phyloP scores from a whole-genome alignment of 2,888 invertebrate genomes.

The Callyntrura guangdongensis region DNA sequence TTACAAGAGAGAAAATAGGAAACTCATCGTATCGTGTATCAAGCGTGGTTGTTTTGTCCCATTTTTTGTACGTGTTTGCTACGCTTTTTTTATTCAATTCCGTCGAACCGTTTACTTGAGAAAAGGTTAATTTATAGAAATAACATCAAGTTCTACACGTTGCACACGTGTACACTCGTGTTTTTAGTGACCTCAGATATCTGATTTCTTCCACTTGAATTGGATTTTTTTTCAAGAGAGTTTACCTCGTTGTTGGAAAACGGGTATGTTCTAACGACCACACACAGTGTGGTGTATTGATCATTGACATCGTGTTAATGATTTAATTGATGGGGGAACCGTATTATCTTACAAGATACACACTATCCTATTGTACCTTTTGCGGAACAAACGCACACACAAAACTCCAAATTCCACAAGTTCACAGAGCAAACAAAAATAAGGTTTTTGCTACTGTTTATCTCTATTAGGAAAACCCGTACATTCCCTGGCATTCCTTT shows the following conservation, averaged over 20 bases:
- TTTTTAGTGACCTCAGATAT: conserved; percentile 9
- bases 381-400: no score
- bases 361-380: no score
- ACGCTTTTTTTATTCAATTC: conserved; percentile 19
- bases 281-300: no score
- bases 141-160: neutral
- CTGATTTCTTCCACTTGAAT: neutral
- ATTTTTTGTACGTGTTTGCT: neutral
- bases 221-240: neutral
- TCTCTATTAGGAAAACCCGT: no score
- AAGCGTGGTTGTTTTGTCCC: neutral
- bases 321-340: no score
- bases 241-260: neutral
- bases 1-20: neutral
- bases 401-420: no score
- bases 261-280: neutral
- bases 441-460: no score
- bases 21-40: conserved; percentile 15
- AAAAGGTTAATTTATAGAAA: conserved; percentile 22
- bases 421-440: no score
- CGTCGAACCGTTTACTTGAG: conserved; percentile 1
- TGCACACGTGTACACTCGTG: neutral
- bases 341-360: no score
- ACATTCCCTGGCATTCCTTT: no score
- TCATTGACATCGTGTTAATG: no score